These are phyloP conservation scores for Camponotus pennsylvanicus DNA, from an alignment of 1,140 invertebrate species.

Conservation along the genomic window DNA sequence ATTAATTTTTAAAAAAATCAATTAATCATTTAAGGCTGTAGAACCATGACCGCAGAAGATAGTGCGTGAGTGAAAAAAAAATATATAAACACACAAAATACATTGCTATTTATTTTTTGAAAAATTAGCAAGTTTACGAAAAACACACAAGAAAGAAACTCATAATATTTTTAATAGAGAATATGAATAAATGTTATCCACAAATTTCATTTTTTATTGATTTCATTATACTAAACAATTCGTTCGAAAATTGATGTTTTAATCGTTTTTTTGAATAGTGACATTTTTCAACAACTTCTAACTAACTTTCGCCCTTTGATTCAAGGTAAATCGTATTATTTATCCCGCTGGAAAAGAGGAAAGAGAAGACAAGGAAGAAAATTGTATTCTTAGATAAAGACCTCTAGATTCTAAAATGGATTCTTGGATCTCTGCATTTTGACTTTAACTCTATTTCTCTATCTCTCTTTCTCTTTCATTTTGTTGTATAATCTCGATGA, in stretches of 20 bases:
- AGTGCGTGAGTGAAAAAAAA: too few relatives aligned
- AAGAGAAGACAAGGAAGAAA: too few relatives aligned
- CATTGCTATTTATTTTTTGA: not conserved
- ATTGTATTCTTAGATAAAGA: not conserved
- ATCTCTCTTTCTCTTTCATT: not conserved
- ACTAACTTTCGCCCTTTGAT: not conserved
- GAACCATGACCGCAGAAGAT: too few relatives aligned
- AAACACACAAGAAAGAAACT: too few relatives aligned
- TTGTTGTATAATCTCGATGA: constrained; percentile 39
- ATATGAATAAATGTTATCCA: too few relatives aligned
- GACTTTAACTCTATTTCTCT: constrained; percentile 1
- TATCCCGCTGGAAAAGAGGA: too few relatives aligned
- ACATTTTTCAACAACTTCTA: not conserved
- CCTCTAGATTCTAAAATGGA: constrained; percentile 3
- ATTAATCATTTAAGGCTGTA: too few relatives aligned
- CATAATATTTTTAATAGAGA: too few relatives aligned
- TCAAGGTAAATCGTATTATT: not conserved
- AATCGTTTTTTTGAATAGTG: not conserved
- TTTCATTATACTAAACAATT: not conserved
- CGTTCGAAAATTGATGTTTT: not conserved
- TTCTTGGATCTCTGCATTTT: not conserved
- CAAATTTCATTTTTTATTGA: too few relatives aligned
- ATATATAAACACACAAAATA: not conserved
- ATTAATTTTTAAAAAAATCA: too few relatives aligned
- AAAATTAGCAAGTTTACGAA: not conserved